These are phyloP conservation scores for Microtus ochrogaster DNA, from an alignment of 2,113 vertebrate genomes.

Conservation along the genomic window DNA sequence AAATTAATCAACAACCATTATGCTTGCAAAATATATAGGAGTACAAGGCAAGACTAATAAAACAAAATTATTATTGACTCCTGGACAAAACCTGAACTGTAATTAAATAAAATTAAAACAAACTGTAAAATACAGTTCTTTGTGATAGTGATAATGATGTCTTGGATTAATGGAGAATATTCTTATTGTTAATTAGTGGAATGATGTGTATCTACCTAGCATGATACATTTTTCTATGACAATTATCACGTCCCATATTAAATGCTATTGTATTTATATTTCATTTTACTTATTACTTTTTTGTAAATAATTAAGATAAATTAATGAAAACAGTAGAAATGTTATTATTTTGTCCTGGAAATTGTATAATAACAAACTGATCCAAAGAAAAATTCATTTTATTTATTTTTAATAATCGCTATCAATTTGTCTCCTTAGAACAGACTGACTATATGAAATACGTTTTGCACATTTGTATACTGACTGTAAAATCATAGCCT, in stretches of 20 bases:
- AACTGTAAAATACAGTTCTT: not conserved
- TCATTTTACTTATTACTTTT: constrained; percentile 7
- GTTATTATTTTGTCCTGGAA: not conserved
- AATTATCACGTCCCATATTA: not conserved
- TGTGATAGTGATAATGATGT: not conserved
- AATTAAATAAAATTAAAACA: constrained; percentile 34
- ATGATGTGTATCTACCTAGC: not conserved
- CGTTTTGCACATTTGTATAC: not conserved
- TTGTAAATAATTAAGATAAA: not conserved
- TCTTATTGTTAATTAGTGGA: not conserved
- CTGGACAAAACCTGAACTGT: not conserved
- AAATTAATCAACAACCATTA: constrained; percentile 68
- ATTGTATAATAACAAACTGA: not conserved
- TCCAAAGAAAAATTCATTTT: not conserved
- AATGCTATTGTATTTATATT: not conserved
- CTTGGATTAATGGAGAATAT: not conserved
- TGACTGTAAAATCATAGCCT: accelerated
- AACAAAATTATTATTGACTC: constrained; percentile 51
- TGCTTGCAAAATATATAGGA: not conserved
- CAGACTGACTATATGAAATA: not conserved
- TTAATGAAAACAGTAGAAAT: not conserved
- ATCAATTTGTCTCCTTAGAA: constrained; percentile 1
- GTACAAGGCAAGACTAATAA: constrained; percentile 61
- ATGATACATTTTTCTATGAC: constrained; percentile 9
- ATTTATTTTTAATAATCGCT: not conserved